Evolutionary conservation across 2,797 vertebrate genomes (phyloP).

Genomic region (Tapirus indicus): DNA sequence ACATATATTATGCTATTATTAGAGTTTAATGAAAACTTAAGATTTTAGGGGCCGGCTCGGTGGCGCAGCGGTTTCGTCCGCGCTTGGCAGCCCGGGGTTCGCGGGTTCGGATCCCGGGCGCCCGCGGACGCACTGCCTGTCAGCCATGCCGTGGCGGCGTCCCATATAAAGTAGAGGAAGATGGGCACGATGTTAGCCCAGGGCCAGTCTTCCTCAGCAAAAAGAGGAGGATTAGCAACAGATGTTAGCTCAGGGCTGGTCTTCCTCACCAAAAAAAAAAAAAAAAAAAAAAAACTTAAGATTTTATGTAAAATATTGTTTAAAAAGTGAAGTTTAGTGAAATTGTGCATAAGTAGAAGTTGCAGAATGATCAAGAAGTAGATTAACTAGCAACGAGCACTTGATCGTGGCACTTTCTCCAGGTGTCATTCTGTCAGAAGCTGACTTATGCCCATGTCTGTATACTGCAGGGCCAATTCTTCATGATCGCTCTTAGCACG

Average conservation of each 20-base stretch:
- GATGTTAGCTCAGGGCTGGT: too few relatives aligned
- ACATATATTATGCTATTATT: background rate
- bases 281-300: background rate
- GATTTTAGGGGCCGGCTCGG: too few relatives aligned
- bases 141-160: too few relatives aligned
- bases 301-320: constrained; percentile 7
- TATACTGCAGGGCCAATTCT: background rate
- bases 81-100: too few relatives aligned
- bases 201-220: too few relatives aligned
- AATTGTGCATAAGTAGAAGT: background rate
- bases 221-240: too few relatives aligned
- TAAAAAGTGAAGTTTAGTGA: background rate
- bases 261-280: too few relatives aligned
- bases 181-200: too few relatives aligned
- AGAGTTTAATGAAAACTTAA: constrained; percentile 7
- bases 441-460: background rate
- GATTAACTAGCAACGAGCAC: background rate
- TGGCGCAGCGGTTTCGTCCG: too few relatives aligned
- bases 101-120: too few relatives aligned
- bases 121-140: too few relatives aligned
- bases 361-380: background rate
- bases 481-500: background rate
- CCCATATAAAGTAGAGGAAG: too few relatives aligned
- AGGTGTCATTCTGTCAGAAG: background rate
- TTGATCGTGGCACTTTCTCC: background rate